Conservation (phyloP, 2,797 vertebrate species). For the Chelmon rostratus region DNA sequence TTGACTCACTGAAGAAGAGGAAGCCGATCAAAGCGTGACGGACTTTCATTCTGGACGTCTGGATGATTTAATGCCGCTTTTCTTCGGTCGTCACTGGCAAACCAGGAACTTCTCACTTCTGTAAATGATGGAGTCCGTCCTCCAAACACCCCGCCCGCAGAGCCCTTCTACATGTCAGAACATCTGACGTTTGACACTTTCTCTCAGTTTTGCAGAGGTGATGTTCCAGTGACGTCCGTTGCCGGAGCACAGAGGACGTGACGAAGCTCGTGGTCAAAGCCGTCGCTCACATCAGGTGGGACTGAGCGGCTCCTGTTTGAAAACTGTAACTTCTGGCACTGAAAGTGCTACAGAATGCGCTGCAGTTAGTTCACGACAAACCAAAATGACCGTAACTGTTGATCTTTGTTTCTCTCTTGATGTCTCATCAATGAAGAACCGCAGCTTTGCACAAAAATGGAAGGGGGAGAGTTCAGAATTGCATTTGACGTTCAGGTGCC, state of each 20-base stretch:
- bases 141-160: background rate
- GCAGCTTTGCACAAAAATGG: background rate
- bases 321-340: no score
- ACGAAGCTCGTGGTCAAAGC: no score
- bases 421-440: background rate
- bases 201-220: no score
- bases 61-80: background rate
- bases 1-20: conserved; percentile 34
- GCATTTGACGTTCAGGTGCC: fast-evolving
- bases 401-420: background rate
- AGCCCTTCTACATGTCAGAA: no score
- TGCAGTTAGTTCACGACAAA: background rate
- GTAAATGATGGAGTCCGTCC: conserved; percentile 8
- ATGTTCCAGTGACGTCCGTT: no score
- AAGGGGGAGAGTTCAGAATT: background rate
- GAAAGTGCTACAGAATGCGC: no score
- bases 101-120: conserved; percentile 9
- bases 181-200: no score
- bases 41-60: conserved; percentile 20
- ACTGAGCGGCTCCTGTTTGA: no score
- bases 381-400: background rate
- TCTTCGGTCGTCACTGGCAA: background rate
- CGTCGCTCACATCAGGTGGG: no score
- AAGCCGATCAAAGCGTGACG: background rate
- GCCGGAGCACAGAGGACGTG: no score